These are phyloP conservation scores for Eilema depressum DNA, from an alignment of 2,888 invertebrate species.

Conservation along the genomic window DNA sequence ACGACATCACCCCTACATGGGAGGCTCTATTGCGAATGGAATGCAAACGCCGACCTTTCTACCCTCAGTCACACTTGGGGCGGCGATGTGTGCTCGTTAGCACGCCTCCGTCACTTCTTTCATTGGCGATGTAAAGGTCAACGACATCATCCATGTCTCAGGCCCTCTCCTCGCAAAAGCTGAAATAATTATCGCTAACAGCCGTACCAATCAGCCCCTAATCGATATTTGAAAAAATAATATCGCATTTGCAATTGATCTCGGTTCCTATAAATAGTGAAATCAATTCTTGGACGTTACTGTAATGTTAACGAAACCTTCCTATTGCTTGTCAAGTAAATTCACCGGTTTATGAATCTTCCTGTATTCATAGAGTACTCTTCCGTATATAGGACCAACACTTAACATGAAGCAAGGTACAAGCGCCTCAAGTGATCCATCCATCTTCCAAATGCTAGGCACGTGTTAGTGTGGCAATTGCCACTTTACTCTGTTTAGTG, in stretches of 20 bases:
- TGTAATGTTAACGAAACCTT: neutral
- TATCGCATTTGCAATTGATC: too few species aligned
- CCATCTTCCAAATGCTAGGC: neutral
- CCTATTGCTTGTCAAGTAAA: neutral
- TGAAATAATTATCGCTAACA: neutral
- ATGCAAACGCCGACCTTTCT: neutral
- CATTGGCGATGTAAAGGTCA: slow-evolving; percentile 4
- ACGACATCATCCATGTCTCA: neutral
- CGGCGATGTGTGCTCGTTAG: neutral
- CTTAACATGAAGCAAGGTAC: neutral
- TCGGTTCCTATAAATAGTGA: too few species aligned
- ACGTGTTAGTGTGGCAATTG: neutral
- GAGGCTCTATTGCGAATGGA: slow-evolving; percentile 2
- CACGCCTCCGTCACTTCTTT: slow-evolving; percentile 4
- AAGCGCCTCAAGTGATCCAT: neutral
- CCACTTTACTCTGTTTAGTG: slow-evolving; percentile 1
- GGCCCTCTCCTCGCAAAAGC: neutral
- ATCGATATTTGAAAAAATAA: neutral
- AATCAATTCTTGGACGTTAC: too few species aligned
- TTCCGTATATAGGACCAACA: neutral
- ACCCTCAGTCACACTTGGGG: slow-evolving; percentile 4
- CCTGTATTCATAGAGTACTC: neutral
- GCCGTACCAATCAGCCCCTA: neutral
- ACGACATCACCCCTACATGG: neutral
- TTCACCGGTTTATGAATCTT: neutral